Percentiles rank a stretch among this genome's conserved stretches.
Evolutionary conservation across 2,888 invertebrate genomes (phyloP).

Genomic region (Hetaerina titia): DNA sequence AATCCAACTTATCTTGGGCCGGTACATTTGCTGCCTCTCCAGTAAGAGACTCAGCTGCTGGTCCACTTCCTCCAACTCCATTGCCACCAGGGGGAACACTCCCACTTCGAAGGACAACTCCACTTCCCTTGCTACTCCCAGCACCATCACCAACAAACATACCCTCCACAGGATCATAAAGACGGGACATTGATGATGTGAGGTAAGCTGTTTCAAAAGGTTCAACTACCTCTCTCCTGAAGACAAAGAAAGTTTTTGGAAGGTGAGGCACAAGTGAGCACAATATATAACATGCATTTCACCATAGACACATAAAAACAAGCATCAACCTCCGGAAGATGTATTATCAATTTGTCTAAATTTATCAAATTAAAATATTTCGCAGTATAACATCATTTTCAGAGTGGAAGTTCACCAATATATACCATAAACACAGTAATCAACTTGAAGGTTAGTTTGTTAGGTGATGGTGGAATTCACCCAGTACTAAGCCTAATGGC

Average conservation of each 20-base stretch:
- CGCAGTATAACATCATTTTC: too few relatives aligned
- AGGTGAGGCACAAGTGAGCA: constrained; percentile 52
- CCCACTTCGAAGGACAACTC: constrained; percentile 42
- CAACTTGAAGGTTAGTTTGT: too few relatives aligned
- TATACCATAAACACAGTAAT: too few relatives aligned
- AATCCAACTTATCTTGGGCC: constrained; percentile 87
- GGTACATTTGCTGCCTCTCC: constrained; percentile 83
- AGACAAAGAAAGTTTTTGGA: constrained; percentile 54
- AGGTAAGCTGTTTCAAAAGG: constrained; percentile 92
- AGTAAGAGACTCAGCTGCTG: constrained; percentile 33
- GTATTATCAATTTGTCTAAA: too few relatives aligned
- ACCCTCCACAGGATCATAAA: constrained; percentile 91
- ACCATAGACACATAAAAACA: too few relatives aligned
- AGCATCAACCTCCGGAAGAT: too few relatives aligned
- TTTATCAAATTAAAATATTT: too few relatives aligned
- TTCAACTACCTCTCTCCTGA: constrained; percentile 78
- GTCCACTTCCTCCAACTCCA: constrained; percentile 27
- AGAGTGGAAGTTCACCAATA: too few relatives aligned
- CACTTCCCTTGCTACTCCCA: constrained; percentile 71
- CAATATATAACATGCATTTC: not conserved
- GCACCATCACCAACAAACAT: constrained; percentile 86
- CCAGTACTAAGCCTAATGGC: too few relatives aligned
- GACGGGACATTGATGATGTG: constrained; percentile 88
- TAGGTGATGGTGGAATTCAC: too few relatives aligned
- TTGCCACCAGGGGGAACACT: not conserved